These are phyloP conservation scores for Chelmon rostratus DNA, from an alignment of 2,797 vertebrate genomes.

Conservation along the genomic window DNA sequence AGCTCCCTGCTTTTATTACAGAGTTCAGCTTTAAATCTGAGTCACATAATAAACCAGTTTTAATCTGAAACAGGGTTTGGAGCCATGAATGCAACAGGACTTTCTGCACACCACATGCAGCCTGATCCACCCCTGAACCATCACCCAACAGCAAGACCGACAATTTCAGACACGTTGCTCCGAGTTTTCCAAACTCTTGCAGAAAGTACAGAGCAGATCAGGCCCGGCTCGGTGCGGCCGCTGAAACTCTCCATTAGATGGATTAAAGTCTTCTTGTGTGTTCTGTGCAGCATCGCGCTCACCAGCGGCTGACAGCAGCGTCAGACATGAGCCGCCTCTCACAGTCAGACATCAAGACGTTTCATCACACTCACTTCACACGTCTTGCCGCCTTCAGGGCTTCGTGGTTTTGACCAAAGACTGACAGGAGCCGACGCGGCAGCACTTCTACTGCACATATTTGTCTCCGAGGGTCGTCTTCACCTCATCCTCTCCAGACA, in stretches of 20 bases:
- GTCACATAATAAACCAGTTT: no score
- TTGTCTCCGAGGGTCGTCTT: neutral
- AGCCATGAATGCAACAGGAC: no score
- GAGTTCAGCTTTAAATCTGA: no score
- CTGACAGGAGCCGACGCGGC: constrained; percentile 40
- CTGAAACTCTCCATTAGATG: neutral
- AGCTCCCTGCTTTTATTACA: no score
- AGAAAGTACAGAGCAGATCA: neutral
- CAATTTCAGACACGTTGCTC: neutral
- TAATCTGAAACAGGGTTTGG: no score
- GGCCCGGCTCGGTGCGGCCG: neutral
- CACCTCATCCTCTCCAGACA: constrained; percentile 8
- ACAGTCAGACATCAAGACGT: neutral
- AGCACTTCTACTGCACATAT: neutral
- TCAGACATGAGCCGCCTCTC: neutral
- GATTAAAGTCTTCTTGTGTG: neutral
- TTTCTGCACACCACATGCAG: no score
- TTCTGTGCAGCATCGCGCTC: neutral
- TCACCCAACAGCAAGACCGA: no score
- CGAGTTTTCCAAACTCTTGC: neutral
- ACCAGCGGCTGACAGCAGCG: neutral
- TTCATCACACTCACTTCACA: constrained; percentile 10
- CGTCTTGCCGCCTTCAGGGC: neutral
- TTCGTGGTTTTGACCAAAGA: constrained; percentile 25
- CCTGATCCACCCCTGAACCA: no score